Base-by-base conservation (phyloP, 2,888 invertebrate genomes). In the Clunio marinus region DNA sequence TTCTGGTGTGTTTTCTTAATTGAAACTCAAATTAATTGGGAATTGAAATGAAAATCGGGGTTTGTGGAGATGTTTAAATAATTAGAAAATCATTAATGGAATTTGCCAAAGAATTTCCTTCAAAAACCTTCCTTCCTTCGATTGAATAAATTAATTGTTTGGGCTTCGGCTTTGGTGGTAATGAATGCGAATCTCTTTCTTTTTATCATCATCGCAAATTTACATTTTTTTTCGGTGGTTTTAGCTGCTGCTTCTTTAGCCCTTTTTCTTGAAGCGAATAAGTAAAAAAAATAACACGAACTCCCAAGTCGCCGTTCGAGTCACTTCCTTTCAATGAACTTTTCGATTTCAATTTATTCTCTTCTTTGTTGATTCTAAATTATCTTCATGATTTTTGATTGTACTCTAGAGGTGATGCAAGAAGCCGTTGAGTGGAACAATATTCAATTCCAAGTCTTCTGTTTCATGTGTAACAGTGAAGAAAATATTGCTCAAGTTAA, bases 131-230 rank as follows among this genome's bases (percentile, higher is more conserved):
- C 3, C 24, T 59, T 59, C 27, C 17, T 41, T 24, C 62, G 63
- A 65, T 46, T 65, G 63, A 65, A 65, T 65, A 65, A 65, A 65
- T 65, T 65, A 65, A 65, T 65, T 65, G 63, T 65, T 51, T 51
- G 22, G 25, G 46, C 58, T 27, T 58, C 27, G 27, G 25, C 63
- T 27, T 28, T 15, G 46, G 63, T 65, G 63, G 63, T 65, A 65
- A 65, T 46, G 63, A 65, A 65, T 22, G 45, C 20, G 41, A 41
- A 41, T 62, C 35, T 32, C 35, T 13, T 13, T 41, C 15, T 41
- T 28, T 65, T 62, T 62, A 62, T 62, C 62, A 5, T 22, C 51
- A 15, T 3, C 10, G 15, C 3, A 13, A 65, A 60, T 65, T 65
- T 65, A 46, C 63, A 62, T 62, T 62, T 62, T 59, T 59, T 59